Base-by-base conservation (phyloP, 2,113 vertebrate species). In the Grus americana region DNA sequence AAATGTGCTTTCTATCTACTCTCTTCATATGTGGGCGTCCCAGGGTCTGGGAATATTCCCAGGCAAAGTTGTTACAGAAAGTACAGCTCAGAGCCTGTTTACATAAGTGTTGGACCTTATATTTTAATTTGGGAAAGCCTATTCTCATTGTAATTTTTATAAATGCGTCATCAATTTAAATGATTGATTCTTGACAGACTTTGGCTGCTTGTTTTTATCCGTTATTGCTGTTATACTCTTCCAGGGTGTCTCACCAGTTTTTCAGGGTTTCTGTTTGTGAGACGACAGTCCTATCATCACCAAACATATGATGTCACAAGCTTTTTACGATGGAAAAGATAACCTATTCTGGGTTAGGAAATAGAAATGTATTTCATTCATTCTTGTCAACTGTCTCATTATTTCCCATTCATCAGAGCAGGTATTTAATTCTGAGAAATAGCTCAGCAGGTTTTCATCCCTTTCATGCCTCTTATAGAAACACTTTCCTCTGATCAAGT, bases 371-470 rank as follows among this genome's bases (percentile, higher is more conserved):
- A 63, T 90, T 90, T 93, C 46, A 57, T 74, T 83, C 44, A 23
- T 10, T 78, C 65, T 88, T 92, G 42, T 93, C 90, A 78, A 89
- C 32, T 66, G 27, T 90, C 52, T 97, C 72, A 92, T 95, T 95
- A 91, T 84, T 93, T 16, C 6, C 36, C 61, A 62, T 75, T 96
- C 79, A 83, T 91, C 82, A 86, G 71, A 89, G 61, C 32, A 93
- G 72, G 62, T 94, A 94, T 92, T 97, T 95, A 95, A 70, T 90
- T 95, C 86, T 92, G 78, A 91, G 76, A 85, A 74, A 18, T 23
- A 86, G 18, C 23, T 95, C 66, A 91, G 27, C 59, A 82, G 38
- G 54, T 89, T 86, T 59, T 72, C 50, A 36, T 75, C 50, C 65
- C 46, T 92, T 91, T 80, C 61, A 55, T 57, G n/a, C 13, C 62